phyloP scores from a whole-genome alignment of 2,113 vertebrate genomes.

The Ondatra zibethicus region DNA sequence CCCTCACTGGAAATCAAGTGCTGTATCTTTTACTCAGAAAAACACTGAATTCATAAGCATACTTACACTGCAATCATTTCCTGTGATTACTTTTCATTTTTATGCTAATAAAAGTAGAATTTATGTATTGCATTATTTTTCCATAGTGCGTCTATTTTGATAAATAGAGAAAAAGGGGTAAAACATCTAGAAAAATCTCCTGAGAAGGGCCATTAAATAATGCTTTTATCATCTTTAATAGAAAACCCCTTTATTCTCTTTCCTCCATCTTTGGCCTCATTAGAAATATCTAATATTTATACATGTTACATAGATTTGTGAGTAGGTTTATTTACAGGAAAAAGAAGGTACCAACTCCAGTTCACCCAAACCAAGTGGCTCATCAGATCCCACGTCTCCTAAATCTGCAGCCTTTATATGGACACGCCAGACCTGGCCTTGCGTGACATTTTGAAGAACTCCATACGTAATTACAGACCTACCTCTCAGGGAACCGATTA shows the following conservation, averaged over 20 bases:
- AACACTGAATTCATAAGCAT: constrained; percentile 69
- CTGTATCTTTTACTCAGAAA: constrained; percentile 61
- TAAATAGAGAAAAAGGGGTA: constrained; percentile 51
- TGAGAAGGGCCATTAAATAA: constrained; percentile 52
- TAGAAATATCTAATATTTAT: constrained; percentile 42
- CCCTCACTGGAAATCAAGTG: constrained; percentile 17
- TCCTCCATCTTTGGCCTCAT: not conserved
- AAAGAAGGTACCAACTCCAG: not conserved
- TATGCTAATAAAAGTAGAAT: constrained; percentile 74
- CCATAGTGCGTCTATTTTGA: constrained; percentile 65
- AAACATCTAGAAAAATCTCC: constrained; percentile 21
- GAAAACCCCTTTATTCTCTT: constrained; percentile 30
- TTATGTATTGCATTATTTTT: constrained; percentile 72
- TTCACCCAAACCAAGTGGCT: not conserved
- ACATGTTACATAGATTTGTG: not conserved
- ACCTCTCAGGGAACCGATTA: not conserved
- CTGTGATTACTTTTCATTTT: constrained; percentile 80
- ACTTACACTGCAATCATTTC: constrained; percentile 74
- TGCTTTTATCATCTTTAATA: constrained; percentile 48
- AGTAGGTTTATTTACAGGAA: constrained; percentile 16
- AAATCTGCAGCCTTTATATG: not conserved
- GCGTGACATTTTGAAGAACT: not conserved
- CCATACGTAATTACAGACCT: not conserved
- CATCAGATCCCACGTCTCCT: not conserved
- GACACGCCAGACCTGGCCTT: not conserved